phyloP scores from a whole-genome alignment of 2,888 invertebrate species.

The Anaspis maculata region DNA sequence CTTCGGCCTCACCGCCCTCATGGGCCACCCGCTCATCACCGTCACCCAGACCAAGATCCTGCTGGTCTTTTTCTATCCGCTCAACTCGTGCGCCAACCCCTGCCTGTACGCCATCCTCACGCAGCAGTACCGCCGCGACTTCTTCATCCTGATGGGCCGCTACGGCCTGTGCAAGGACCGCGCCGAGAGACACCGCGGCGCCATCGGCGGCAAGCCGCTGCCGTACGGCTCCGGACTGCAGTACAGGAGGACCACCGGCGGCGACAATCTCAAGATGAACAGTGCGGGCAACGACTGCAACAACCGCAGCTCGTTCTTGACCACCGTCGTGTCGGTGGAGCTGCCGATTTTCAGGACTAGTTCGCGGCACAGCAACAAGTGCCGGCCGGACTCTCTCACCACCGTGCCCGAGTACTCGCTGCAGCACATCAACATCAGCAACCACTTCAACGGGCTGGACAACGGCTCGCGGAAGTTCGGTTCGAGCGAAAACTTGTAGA shows the following conservation, averaged over 20 bases:
- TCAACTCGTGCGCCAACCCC: slow-evolving; percentile 63
- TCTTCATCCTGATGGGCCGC: slow-evolving; percentile 46
- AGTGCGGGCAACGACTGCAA: slow-evolving; percentile 25
- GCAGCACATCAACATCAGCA: slow-evolving; percentile 25
- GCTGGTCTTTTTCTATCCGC: slow-evolving; percentile 59
- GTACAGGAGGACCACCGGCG: slow-evolving; percentile 27
- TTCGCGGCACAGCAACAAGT: slow-evolving; percentile 28
- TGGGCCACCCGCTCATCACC: slow-evolving; percentile 52
- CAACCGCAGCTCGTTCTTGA: slow-evolving; percentile 37
- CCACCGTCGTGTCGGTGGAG: slow-evolving; percentile 40
- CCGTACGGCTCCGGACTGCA: slow-evolving; percentile 37
- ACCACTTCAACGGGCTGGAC: slow-evolving; percentile 22
- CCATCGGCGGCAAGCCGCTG: slow-evolving; percentile 39
- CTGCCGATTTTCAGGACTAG: slow-evolving; percentile 31
- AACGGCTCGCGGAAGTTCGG: slow-evolving; percentile 27
- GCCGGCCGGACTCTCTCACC: slow-evolving; percentile 26
- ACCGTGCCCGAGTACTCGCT: slow-evolving; percentile 31
- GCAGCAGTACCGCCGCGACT: slow-evolving; percentile 54
- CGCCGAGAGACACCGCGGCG: slow-evolving; percentile 42
- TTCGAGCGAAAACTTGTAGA: slow-evolving; percentile 29
- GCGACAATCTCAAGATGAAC: slow-evolving; percentile 22
- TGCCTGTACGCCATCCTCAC: slow-evolving; percentile 60
- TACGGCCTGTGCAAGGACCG: slow-evolving; percentile 42
- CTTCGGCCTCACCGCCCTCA: slow-evolving; percentile 54
- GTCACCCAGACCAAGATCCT: slow-evolving; percentile 48